These are phyloP conservation scores for Muscina levida DNA, from an alignment of 2,888 invertebrate species.

Conservation along the genomic window DNA sequence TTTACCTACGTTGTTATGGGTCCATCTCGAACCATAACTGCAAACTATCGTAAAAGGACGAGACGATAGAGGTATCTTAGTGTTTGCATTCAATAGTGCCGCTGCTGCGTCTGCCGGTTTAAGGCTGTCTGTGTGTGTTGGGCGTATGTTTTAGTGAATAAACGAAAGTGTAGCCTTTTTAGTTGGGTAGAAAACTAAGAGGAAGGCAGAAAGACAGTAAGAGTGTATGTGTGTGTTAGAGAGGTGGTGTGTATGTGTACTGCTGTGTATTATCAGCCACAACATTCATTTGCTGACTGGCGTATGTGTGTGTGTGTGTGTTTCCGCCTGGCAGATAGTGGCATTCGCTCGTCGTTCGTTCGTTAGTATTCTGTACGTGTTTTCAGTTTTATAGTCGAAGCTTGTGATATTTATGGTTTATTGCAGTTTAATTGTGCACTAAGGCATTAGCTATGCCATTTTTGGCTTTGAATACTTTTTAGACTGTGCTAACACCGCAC, in stretches of 20 bases:
- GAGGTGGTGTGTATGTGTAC: too few relatives aligned
- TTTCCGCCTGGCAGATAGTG: constrained; percentile 1
- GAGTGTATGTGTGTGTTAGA: too few relatives aligned
- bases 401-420: constrained; percentile 58
- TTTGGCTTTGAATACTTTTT: constrained; percentile 38
- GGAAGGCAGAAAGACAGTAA: too few relatives aligned
- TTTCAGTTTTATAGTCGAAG: constrained; percentile 63
- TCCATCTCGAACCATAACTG: too few relatives aligned
- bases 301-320: constrained; percentile 5
- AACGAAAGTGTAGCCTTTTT: too few relatives aligned
- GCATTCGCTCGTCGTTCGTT: constrained; percentile 24
- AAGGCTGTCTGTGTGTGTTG: too few relatives aligned
- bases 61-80: too few relatives aligned
- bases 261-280: neutral
- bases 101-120: too few relatives aligned
- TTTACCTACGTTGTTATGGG: too few relatives aligned
- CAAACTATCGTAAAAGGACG: too few relatives aligned
- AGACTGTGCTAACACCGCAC: neutral
- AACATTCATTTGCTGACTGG: neutral
- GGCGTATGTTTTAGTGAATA: too few relatives aligned
- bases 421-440: constrained; percentile 66
- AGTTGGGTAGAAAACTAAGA: too few relatives aligned
- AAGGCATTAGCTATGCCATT: constrained; percentile 55
- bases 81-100: neutral
- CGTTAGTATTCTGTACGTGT: constrained; percentile 64